phyloP scores from a whole-genome alignment of 2,113 vertebrate genomes.

The Raphicerus campestris region DNA sequence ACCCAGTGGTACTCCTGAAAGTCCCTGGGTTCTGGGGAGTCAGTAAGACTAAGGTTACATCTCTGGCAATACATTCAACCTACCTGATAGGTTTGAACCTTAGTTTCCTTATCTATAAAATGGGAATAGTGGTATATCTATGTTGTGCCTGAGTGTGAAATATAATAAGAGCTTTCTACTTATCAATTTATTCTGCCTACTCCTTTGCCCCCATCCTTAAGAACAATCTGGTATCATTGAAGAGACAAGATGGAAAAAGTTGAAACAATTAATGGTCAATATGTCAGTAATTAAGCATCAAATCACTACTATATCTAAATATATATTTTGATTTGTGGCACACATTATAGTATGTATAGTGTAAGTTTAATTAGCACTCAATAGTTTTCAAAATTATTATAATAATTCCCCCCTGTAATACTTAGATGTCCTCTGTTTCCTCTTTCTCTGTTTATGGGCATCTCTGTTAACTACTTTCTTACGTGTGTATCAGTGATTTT shows the following conservation, averaged over 20 bases:
- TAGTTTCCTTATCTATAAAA: not conserved
- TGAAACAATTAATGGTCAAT: not conserved
- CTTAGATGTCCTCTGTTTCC: not conserved
- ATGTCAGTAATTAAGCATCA: not conserved
- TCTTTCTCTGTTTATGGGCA: not conserved
- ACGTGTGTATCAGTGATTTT: not conserved
- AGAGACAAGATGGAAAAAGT: not conserved
- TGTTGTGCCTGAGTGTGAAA: not conserved
- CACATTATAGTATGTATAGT: not conserved
- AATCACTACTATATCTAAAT: not conserved
- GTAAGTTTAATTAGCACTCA: not conserved
- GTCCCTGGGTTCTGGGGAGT: not conserved
- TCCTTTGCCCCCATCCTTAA: not conserved
- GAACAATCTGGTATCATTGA: not conserved
- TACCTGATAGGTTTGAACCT: not conserved
- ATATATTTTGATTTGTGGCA: not conserved
- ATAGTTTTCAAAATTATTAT: not conserved
- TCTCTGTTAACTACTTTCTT: not conserved
- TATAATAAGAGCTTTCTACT: not conserved
- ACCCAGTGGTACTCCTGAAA: not conserved
- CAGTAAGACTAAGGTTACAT: not conserved
- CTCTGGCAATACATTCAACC: not conserved
- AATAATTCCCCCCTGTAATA: not conserved
- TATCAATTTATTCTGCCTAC: not conserved
- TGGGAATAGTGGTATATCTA: not conserved